phyloP scores from a whole-genome alignment of 2,888 invertebrate genomes.

The Diachrysia chrysitis region DNA sequence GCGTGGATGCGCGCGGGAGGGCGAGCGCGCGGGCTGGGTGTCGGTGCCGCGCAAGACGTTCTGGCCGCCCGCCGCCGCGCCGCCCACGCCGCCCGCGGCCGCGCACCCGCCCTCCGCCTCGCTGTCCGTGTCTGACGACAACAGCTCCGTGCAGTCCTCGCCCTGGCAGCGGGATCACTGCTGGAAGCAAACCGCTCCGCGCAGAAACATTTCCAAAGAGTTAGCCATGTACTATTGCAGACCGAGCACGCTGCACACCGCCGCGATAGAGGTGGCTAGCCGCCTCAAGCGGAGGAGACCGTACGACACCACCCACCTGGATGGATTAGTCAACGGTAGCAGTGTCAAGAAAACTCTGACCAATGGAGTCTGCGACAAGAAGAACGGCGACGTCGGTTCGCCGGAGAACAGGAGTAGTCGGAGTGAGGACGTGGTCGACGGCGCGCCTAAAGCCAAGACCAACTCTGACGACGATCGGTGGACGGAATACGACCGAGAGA shows the following conservation, averaged over 20 bases:
- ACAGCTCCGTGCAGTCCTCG: constrained; percentile 96
- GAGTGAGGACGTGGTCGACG: constrained; percentile 76
- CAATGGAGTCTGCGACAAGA: constrained; percentile 75
- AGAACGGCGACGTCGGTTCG: constrained; percentile 74
- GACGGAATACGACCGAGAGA: constrained; percentile 80
- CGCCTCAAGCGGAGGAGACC: constrained; percentile 91
- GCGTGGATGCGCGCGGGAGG: constrained; percentile 87
- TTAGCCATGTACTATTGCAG: constrained; percentile 92
- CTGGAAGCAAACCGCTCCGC: constrained; percentile 95
- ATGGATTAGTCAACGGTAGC: constrained; percentile 67
- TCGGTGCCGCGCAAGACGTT: constrained; percentile 96
- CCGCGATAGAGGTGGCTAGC: constrained; percentile 80
- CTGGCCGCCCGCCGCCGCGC: constrained; percentile 94
- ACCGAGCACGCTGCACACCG: constrained; percentile 85
- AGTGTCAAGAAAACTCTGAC: constrained; percentile 62
- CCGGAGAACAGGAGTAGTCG: constrained; percentile 66
- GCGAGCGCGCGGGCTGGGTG: constrained; percentile 96
- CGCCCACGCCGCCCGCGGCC: constrained; percentile 80
- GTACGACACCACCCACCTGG: constrained; percentile 82
- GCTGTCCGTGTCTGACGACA: constrained; percentile 96
- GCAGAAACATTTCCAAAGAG: constrained; percentile 92
- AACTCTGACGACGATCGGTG: constrained; percentile 73
- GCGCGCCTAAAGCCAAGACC: constrained; percentile 63
- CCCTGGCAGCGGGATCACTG: constrained; percentile 97
- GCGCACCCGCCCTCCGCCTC: constrained; percentile 92